Base-by-base conservation (phyloP, 2,797 vertebrate genomes). In the Sciurus carolinensis region DNA sequence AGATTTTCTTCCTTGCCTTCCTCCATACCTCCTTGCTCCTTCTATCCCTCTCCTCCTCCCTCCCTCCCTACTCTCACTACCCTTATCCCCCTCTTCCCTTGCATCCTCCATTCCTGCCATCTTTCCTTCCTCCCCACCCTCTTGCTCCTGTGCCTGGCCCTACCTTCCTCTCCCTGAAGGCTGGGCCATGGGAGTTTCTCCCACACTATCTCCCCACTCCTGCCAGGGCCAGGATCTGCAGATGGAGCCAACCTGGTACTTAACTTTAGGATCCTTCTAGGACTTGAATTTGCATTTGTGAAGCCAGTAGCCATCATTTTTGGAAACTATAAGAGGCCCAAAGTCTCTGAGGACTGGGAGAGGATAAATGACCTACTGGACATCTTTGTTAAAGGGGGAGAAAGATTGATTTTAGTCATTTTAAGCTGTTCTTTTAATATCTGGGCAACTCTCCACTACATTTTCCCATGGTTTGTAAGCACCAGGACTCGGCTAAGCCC, bases 401-500 rank as follows among this genome's bases (percentile, higher is more conserved):
- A 73, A 80, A 95, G 91, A 96, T 92, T 92, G 77, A 88, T 85
- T 79, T 44, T 83, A 71, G 69, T 57, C 95, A 76, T 73, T 84
- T 93, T 76, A 88, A 93, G 87, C 76, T 1, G 0, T 85, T 96
- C 84, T 97, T 97, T 97, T 95, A 96, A 83, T 93, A 95, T 94
- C 94, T 92, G 84, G 87, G 77, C 90, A 97, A 71, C 57, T 76
- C 69, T 85, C 64, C 77, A 50, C 57, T 3, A 8, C 71, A 67
- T 67, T 80, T 36, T 92, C 80, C 73, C 73, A 85, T 64, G 20
- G 10, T 39, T 52, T 67, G 10, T 11, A 17, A 59, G 47, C 1
- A 33, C 87, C 54, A n/a, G 84, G 77, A 22, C 14, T 67, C 42
- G 1, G 64, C 88, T 64, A n/a, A 36, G 26, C 13, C 57, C 59